Conservation (phyloP, 2,888 invertebrate species). For the Parasteatoda lunata region DNA sequence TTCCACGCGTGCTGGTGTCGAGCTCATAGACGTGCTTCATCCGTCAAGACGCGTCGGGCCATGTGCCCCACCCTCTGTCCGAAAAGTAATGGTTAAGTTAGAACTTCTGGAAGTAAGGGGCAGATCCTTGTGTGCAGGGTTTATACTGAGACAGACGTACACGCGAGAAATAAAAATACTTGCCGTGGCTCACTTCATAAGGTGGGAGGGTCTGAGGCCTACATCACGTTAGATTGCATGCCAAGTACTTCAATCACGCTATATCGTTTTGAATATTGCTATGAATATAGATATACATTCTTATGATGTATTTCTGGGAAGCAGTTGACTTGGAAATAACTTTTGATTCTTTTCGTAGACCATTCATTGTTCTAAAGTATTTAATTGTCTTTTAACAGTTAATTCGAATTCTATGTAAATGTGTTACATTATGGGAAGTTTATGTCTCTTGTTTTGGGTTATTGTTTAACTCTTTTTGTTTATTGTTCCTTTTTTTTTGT, state of each 20-base stretch:
- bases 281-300: slow-evolving; percentile 35
- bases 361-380: too few relatives aligned
- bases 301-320: neutral
- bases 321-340: neutral
- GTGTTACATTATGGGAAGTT: too few relatives aligned
- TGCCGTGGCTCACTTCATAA: neutral
- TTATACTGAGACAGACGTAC: neutral
- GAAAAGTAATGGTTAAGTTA: slow-evolving; percentile 1
- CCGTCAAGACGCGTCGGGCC: slow-evolving; percentile 15
- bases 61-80: slow-evolving; percentile 11
- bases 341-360: neutral
- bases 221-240: slow-evolving; percentile 37
- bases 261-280: slow-evolving; percentile 2
- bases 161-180: neutral
- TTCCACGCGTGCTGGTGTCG: neutral
- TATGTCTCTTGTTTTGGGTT: too few relatives aligned
- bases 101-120: neutral
- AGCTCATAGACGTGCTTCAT: slow-evolving; percentile 3
- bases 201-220: neutral
- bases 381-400: too few relatives aligned
- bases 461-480: too few relatives aligned
- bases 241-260: neutral
- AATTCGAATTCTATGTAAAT: too few relatives aligned
- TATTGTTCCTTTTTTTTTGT: too few relatives aligned
- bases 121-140: neutral